Base-by-base conservation (phyloP, 2,888 invertebrate species). In the Calephelis perditalis region DNA sequence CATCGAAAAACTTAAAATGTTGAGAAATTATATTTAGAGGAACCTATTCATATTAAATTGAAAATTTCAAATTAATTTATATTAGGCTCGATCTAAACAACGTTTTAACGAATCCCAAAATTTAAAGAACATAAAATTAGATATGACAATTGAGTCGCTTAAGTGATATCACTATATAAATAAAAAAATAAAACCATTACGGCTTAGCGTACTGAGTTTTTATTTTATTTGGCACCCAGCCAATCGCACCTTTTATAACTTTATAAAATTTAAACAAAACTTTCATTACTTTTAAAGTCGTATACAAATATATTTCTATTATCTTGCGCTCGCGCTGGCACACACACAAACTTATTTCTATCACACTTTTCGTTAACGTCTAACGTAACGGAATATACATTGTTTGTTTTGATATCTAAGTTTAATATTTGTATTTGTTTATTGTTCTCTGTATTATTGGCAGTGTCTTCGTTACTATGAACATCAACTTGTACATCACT, bases 351-450 rank as follows among this genome's bases (percentile, higher is more conserved):
- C 69, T 79, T 86, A 66, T 84, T 88, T 64, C 71, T 82, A 61
- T 88, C 88, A 60, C 65, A 69, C 47, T 66, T 69, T n/a, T 86
- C 86, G 64, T 77, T 86, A 73, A 88, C 82, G 70, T 89, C 89
- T 82, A 90, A 76, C 58, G 87, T 90, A 74, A 89, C 87, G 66
- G 89, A 86, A 82, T 89, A 88, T 54, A 89, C 88, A 77, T 82
- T 86, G 71, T 89, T 89, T 57, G 87, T 89, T 72, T 89, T 90
- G 71, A 85, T 82, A 74, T 90, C 90, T 86, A 90, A 71, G 71
- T 90, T 90, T 68, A 90, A 79, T 86, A 90, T 89, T 81, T 90
- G 90, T 82, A 89, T 83, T 70, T 88, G 87, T 77, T 87, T 89
- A 86, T 87, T 88, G 81, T 87, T 86, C 77, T 87, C 84, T 67